Evolutionary conservation across 2,888 invertebrate genomes (phyloP).

Genomic region (Anthophora plumipes): DNA sequence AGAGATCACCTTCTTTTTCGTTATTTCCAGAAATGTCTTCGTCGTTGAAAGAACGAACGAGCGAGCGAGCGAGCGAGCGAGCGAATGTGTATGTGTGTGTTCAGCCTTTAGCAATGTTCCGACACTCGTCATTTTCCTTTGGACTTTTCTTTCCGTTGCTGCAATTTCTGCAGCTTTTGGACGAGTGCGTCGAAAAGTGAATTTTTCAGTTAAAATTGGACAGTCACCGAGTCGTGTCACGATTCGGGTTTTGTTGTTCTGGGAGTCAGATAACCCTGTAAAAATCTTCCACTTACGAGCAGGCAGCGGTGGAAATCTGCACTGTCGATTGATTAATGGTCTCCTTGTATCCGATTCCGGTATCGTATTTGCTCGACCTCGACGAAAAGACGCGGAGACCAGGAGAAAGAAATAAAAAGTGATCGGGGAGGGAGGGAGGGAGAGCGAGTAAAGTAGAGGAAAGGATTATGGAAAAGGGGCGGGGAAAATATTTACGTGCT

Average conservation of each 20-base stretch:
- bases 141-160: no score
- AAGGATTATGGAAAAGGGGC: constrained; percentile 4
- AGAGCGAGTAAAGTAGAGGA: constrained; percentile 9
- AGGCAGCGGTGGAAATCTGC: constrained; percentile 39
- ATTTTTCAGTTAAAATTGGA: neutral
- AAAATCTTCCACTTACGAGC: constrained; percentile 74
- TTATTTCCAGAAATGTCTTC: no score
- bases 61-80: no score
- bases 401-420: constrained; percentile 17
- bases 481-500: constrained; percentile 35
- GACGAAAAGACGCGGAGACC: constrained; percentile 8
- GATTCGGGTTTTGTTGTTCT: neutral
- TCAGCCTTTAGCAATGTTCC: no score
- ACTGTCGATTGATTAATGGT: constrained; percentile 74
- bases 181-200: neutral
- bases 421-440: constrained; percentile 2
- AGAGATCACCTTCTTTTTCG: no score
- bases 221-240: neutral
- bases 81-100: no score
- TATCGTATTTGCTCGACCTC: constrained; percentile 69
- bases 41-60: no score
- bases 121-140: no score
- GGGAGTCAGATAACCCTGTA: constrained; percentile 68
- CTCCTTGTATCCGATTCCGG: constrained; percentile 79
- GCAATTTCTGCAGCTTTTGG: no score